A percentile compares a stretch with the other conserved stretches of the same genome.
These are phyloP conservation scores for Clusia tigrina DNA, from an alignment of 2,888 invertebrate species.

Conservation along the genomic window DNA sequence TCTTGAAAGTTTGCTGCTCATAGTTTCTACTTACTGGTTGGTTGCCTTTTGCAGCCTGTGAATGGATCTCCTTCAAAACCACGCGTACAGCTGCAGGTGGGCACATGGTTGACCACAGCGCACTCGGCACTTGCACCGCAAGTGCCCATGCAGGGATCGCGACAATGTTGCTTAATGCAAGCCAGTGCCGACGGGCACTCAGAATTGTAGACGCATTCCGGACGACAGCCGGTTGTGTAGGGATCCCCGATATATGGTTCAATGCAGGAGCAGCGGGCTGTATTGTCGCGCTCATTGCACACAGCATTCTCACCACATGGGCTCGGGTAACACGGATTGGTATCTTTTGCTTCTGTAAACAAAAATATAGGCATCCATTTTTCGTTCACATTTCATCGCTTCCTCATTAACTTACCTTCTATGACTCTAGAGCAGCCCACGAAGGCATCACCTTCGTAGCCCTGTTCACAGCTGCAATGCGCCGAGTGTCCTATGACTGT, in stretches of 20 bases:
- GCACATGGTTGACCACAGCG: slow-evolving; percentile 81
- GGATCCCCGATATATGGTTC: slow-evolving; percentile 89
- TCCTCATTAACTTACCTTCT: slow-evolving; percentile 57
- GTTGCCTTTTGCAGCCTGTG: slow-evolving; percentile 74
- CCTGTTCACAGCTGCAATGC: slow-evolving; percentile 79
- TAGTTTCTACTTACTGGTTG: slow-evolving; percentile 66
- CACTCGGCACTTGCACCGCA: slow-evolving; percentile 87
- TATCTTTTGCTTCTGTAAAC: slow-evolving; percentile 47
- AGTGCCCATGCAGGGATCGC: slow-evolving; percentile 84
- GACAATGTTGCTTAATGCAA: slow-evolving; percentile 84
- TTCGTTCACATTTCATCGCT: too few species aligned
- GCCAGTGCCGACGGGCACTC: slow-evolving; percentile 81
- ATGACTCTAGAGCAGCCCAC: slow-evolving; percentile 74
- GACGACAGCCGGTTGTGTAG: slow-evolving; percentile 83
- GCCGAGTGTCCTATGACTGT: slow-evolving; percentile 82
- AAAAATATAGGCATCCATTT: too few species aligned
- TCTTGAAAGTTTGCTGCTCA: background rate
- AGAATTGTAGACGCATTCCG: slow-evolving; percentile 83
- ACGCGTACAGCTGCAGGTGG: slow-evolving; percentile 79
- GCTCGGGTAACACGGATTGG: slow-evolving; percentile 75
- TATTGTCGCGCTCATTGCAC: slow-evolving; percentile 75
- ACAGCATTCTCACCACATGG: slow-evolving; percentile 87
- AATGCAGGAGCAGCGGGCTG: slow-evolving; percentile 82
- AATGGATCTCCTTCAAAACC: slow-evolving; percentile 87
- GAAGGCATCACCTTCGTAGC: slow-evolving; percentile 85